Base-by-base conservation (phyloP, 2,113 vertebrate species). In the Monarcha castaneiventris region DNA sequence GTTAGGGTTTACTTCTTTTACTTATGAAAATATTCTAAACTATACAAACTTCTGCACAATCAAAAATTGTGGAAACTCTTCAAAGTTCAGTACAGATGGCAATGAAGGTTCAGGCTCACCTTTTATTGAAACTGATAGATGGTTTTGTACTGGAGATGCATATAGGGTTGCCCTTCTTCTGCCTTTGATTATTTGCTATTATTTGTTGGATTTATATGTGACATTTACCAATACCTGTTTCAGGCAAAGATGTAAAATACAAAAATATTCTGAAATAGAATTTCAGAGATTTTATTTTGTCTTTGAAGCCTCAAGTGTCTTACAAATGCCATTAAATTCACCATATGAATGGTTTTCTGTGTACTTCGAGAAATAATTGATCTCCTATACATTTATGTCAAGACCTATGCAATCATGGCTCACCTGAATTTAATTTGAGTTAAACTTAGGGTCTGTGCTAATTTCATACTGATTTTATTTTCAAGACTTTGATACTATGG, bases 81-180 rank as follows among this genome's bases (percentile, higher is more conserved):
- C 14, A 59, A 68, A 89, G 10, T 17, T 82, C 59, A 44, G 16
- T 26, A 35, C 26, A 69, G 29, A 64, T 8, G 0, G 1, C 23
- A 51, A 27, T 48, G 37, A 68, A 61, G 3, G 3, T 37, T 77
- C 30, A 52, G 8, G 15, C 13, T 69, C 22, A 35, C 0, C 1
- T 62, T 62, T 63, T 32, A 22, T 55, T 67, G 44, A 33, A 89
- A 37, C 11, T 58, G 25, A 33, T 9, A 33, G 21, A 48, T 48
- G 11, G 4, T 21, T 90, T 43, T 72, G 10, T 54, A 39, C 16
- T 76, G 35, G 35, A 77, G 68, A 46, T 48, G 13, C 30, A 22
- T 6, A 39, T 21, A 5, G 12, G 5, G 13, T 33, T 37, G 11
- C 6, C 21, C 15, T 79, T 87, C 49, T 68, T 23, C 30, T 68